phyloP scores from a whole-genome alignment of 2,888 invertebrate species.

The Xylota sylvarum region DNA sequence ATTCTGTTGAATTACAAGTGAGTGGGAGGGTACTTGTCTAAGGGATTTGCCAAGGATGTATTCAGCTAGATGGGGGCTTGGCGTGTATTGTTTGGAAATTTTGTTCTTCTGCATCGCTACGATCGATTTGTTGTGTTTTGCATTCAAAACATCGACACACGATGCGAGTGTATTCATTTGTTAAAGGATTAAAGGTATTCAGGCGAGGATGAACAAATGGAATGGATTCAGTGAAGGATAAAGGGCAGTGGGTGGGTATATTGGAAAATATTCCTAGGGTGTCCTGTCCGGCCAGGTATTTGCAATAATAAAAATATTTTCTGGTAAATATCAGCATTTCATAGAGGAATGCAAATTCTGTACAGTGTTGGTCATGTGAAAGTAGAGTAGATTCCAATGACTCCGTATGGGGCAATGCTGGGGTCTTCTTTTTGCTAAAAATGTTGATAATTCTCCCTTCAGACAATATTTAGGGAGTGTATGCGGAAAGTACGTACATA shows the following conservation, averaged over 20 bases:
- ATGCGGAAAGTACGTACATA: not conserved
- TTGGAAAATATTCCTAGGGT: conserved; percentile 6
- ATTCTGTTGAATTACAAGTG: conserved; percentile 23
- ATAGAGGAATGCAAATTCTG: conserved; percentile 48
- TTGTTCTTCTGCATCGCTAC: conserved; percentile 43
- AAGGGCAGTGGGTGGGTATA: not conserved
- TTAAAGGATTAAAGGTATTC: conserved; percentile 35
- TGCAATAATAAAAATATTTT: conserved; percentile 60
- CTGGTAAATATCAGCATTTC: conserved; percentile 14
- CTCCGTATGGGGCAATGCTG: too few species aligned
- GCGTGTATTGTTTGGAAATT: conserved; percentile 17
- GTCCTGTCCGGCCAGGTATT: conserved; percentile 40
- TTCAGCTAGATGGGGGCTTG: conserved; percentile 10
- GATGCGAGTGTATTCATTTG: conserved; percentile 40
- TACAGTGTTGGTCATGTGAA: conserved; percentile 18
- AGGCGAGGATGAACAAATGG: not conserved
- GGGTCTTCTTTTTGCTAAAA: not conserved
- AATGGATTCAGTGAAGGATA: not conserved
- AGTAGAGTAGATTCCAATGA: conserved; percentile 15
- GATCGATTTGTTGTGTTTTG: conserved; percentile 65
- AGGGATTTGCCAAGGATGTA: conserved; percentile 42
- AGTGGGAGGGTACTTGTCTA: not conserved
- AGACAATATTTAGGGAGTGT: not conserved
- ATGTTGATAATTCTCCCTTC: conserved; percentile 11
- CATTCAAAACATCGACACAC: conserved; percentile 27